Conservation (phyloP, 2,888 invertebrate genomes). For the Andrena bucephala region DNA sequence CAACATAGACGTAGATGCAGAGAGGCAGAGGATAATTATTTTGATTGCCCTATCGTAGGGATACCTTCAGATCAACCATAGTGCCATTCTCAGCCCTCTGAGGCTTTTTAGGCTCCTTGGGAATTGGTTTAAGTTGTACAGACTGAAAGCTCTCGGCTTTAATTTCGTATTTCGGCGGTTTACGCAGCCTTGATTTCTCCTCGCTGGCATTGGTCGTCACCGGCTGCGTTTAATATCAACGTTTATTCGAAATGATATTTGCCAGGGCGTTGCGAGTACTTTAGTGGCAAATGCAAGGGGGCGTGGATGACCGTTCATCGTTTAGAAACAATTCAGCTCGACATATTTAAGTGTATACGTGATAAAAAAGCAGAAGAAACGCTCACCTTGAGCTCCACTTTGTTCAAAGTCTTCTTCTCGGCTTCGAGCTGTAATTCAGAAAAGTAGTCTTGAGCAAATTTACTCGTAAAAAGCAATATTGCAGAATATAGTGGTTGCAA, state of each 20-base stretch:
- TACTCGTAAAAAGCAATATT: background rate
- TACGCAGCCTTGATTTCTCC: constrained; percentile 84
- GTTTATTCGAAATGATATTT: constrained; percentile 47
- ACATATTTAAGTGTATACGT: background rate
- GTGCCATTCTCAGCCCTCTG: constrained; percentile 79
- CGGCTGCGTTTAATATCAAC: constrained; percentile 76
- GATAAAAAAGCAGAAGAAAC: background rate
- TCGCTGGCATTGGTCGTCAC: constrained; percentile 78
- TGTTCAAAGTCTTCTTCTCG: constrained; percentile 79
- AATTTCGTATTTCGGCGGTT: constrained; percentile 85
- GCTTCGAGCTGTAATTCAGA: constrained; percentile 68
- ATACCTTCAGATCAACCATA: constrained; percentile 81
- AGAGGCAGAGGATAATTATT: constrained; percentile 47
- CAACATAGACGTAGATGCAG: background rate
- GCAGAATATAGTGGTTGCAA: constrained; percentile 11
- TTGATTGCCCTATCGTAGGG: constrained; percentile 66
- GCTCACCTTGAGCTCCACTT: constrained; percentile 85
- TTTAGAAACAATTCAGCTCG: background rate
- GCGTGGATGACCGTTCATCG: background rate
- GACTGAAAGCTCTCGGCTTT: constrained; percentile 87
- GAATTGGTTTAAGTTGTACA: constrained; percentile 88
- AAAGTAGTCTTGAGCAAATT: background rate
- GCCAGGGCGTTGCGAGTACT: background rate
- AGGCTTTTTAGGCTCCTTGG: constrained; percentile 80
- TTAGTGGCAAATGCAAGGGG: background rate